phyloP scores from a whole-genome alignment of 2,888 invertebrate genomes.

The Stenichneumon culpator region DNA sequence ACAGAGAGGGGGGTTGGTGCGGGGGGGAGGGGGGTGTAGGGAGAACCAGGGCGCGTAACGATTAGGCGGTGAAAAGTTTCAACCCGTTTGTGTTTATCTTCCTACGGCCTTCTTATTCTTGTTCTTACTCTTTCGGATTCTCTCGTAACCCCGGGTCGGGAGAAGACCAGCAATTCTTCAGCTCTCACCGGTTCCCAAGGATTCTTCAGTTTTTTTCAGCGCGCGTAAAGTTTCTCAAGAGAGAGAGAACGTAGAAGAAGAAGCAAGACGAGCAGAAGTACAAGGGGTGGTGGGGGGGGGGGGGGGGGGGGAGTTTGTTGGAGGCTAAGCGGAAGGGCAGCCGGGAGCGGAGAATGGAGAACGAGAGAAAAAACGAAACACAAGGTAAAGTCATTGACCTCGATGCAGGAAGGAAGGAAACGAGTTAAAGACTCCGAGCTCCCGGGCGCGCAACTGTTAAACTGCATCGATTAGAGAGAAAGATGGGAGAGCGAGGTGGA shows the following conservation, averaged over 20 bases:
- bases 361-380: constrained; percentile 29
- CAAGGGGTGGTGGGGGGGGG: not conserved
- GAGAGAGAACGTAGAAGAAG: constrained; percentile 36
- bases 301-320: too few species aligned
- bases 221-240: constrained; percentile 60
- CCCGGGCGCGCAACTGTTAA: constrained; percentile 44
- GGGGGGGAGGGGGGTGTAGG: not conserved
- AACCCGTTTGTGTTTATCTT: constrained; percentile 63
- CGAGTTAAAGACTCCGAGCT: constrained; percentile 32
- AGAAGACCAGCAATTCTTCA: constrained; percentile 36
- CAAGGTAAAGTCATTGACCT: constrained; percentile 52
- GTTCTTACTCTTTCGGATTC: not conserved
- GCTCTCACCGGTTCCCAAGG: constrained; percentile 39
- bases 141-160: not conserved
- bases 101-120: constrained; percentile 28
- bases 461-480: constrained; percentile 56
- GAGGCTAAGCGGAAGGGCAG: constrained; percentile 2
- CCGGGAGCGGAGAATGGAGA: constrained; percentile 2
- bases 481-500: not conserved
- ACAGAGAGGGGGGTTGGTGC: constrained; percentile 7
- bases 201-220: constrained; percentile 56
- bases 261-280: constrained; percentile 8
- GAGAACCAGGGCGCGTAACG: constrained; percentile 52
- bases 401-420: constrained; percentile 13
- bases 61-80: constrained; percentile 67